Percentiles rank a stretch among this genome's conserved stretches.
These are phyloP conservation scores for Drosophila anceps DNA, from an alignment of 2,888 invertebrate genomes.

Conservation along the genomic window DNA sequence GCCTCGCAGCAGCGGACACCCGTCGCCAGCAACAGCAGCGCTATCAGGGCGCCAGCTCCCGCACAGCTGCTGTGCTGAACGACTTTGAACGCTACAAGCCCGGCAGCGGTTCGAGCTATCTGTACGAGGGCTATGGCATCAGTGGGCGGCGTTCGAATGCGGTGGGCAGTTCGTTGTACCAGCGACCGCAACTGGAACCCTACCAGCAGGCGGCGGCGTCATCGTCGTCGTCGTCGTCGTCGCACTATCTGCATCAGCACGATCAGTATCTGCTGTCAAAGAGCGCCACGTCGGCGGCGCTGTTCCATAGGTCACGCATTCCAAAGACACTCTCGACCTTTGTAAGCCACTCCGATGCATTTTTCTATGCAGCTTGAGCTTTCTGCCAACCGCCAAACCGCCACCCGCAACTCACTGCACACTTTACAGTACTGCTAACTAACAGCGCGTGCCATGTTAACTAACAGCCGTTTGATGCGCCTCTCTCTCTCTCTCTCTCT, in stretches of 20 bases:
- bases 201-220: constrained; percentile 47
- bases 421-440: constrained; percentile 54
- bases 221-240: constrained; percentile 35
- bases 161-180: constrained; percentile 66
- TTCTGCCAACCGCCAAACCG: constrained; percentile 25
- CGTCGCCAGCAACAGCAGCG: constrained; percentile 67
- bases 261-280: constrained; percentile 82
- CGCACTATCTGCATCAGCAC: constrained; percentile 73
- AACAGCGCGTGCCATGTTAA: constrained; percentile 62
- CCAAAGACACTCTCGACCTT: constrained; percentile 85
- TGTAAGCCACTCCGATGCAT: constrained; percentile 82
- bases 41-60: constrained; percentile 74
- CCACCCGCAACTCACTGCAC: constrained; percentile 17
- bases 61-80: constrained; percentile 74
- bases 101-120: constrained; percentile 60
- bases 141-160: constrained; percentile 69
- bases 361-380: constrained; percentile 46
- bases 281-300: constrained; percentile 86
- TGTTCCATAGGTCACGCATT: constrained; percentile 86
- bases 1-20: constrained; percentile 74
- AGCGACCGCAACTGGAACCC: constrained; percentile 76
- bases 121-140: constrained; percentile 76
- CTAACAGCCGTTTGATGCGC: constrained; percentile 52
- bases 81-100: constrained; percentile 75
- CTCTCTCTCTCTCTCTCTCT: too few relatives aligned